Evolutionary conservation across 2,888 invertebrate genomes (phyloP), one percentile per base, ranked within the genome.

Genomic region (Drosophila infuscata): DNA sequence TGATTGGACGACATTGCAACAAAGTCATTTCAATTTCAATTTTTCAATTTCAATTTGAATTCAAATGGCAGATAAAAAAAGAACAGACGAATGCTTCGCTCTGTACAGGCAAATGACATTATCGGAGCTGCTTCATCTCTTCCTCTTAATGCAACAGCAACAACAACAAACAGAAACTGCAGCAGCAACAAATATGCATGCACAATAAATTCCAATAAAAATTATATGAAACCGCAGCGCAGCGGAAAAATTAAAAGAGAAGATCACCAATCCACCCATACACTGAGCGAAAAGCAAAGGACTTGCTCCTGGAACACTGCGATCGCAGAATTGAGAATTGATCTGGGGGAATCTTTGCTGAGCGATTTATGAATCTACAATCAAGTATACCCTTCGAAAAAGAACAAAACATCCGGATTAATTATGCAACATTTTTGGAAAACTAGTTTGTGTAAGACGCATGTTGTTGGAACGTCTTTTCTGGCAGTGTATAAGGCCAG

Each of bases 141-240:
- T 59, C 73, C 83, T 81, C 81, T 83, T 36, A 74, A 74, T 73
- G 75, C 71, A 68, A 35, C 58, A 53, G 8, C 57, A 54, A 20
- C 43, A 35, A 7, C 20, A 51, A 33, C 68, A 46, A 25, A 30
- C 20, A 33, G n/a, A 32, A 51, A 9, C 57, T 52, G 30, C 48
- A 35, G n/a, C 20, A 51, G 32, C 68, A 81, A 67, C 83, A 70
- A 76, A 81, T 70, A 60, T 56, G 65, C 61, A 67, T 71, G 64
- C 71, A 82, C 79, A 75, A 84, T 84, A 88, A 84, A 84, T 84
- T 84, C 88, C 88, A 88, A 88, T 84, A 79, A 84, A 81, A 79
- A 69, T 70, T 53, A 67, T 61, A 73, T 52, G 51, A 71, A 65
- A 35, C 36, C 56, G 71, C 57, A 46, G 32, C 15, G 63, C 29